Conservation (phyloP, 2,888 invertebrate genomes). For the Eupithecia insigniata region DNA sequence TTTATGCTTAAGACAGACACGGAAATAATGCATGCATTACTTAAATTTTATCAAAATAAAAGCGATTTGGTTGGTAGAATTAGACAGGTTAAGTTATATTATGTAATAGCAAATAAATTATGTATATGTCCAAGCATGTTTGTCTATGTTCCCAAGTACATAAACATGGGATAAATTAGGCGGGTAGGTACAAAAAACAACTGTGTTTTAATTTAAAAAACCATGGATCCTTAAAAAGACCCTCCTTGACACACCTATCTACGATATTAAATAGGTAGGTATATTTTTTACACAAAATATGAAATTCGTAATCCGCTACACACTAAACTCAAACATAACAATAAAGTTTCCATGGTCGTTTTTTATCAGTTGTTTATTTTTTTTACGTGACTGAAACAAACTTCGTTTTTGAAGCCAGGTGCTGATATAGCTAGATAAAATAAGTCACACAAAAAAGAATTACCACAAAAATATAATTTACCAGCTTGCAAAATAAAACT, state of each 20-base stretch:
- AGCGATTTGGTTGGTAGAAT: no score
- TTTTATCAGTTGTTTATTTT: slow-evolving; percentile 10
- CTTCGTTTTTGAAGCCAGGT: background rate
- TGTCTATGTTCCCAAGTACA: no score
- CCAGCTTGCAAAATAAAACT: background rate
- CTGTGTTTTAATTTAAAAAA: background rate
- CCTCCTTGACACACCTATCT: background rate
- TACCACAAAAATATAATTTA: background rate
- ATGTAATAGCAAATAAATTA: no score
- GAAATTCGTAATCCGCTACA: background rate
- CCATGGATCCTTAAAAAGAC: background rate
- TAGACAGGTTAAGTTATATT: no score
- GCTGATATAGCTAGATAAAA: background rate
- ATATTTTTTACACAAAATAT: background rate
- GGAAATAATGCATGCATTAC: no score
- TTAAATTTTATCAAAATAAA: no score
- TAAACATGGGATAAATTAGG: no score
- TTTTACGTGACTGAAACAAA: slow-evolving; percentile 21
- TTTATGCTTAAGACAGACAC: no score
- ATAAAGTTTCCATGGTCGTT: slow-evolving; percentile 17
- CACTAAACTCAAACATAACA: background rate
- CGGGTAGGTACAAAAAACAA: no score
- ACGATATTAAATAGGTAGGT: background rate
- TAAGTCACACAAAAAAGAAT: no score
- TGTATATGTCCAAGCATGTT: no score